Evolutionary conservation across 2,888 invertebrate genomes (phyloP).

Genomic region (Pemphredon lugubris): DNA sequence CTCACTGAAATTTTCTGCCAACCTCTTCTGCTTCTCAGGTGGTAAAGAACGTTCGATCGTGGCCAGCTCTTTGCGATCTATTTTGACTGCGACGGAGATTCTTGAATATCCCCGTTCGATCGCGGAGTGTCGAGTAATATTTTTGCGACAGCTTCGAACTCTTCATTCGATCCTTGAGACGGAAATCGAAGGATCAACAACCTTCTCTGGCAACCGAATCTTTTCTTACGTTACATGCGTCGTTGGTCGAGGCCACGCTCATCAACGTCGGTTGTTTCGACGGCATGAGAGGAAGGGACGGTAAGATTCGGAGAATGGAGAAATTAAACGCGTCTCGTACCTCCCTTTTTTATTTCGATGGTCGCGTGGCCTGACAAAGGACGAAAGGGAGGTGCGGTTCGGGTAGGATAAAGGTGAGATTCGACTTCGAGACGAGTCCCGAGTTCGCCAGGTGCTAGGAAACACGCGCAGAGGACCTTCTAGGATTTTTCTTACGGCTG

Average conservation of each 20-base stretch:
- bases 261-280: too few relatives aligned
- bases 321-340: conserved; percentile 52
- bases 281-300: too few relatives aligned
- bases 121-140: too few relatives aligned
- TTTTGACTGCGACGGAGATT: not conserved
- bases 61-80: conserved; percentile 10
- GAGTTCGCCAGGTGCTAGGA: conserved; percentile 67
- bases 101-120: too few relatives aligned
- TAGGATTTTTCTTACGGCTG: conserved; percentile 31
- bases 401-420: conserved; percentile 52
- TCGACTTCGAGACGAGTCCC: conserved; percentile 55
- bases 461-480: conserved; percentile 57
- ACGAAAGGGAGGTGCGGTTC: conserved; percentile 40
- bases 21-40: conserved; percentile 33
- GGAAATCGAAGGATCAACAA: too few relatives aligned
- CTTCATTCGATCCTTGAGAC: too few relatives aligned
- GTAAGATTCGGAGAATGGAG: conserved; percentile 34
- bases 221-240: too few relatives aligned
- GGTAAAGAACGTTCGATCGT: too few relatives aligned
- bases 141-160: too few relatives aligned
- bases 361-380: conserved; percentile 66
- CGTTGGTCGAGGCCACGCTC: too few relatives aligned
- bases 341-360: conserved; percentile 51
- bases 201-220: too few relatives aligned
- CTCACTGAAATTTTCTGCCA: conserved; percentile 22